These are phyloP conservation scores for Channa maculata DNA, from an alignment of 2,113 vertebrate species.

Conservation along the genomic window DNA sequence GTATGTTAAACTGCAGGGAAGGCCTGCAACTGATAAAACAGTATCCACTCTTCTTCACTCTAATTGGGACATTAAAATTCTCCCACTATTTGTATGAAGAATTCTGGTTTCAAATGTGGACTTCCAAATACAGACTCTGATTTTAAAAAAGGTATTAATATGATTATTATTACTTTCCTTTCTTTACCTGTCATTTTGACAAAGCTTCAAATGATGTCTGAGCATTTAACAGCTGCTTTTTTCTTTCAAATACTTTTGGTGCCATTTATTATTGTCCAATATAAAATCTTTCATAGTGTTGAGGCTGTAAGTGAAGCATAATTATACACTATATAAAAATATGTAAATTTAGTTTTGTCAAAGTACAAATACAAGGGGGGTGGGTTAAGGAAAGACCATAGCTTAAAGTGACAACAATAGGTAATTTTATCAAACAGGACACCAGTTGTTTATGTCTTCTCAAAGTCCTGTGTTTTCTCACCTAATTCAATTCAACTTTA, in stretches of 20 bases:
- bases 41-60: conserved; percentile 16
- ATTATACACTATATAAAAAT: not conserved
- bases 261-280: not conserved
- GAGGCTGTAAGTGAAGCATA: not conserved
- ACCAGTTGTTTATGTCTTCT: too few species aligned
- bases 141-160: not conserved
- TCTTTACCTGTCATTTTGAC: not conserved
- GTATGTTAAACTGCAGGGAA: conserved; percentile 52
- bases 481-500: too few species aligned
- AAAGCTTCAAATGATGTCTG: not conserved
- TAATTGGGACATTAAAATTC: conserved; percentile 59
- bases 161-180: not conserved
- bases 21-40: conserved; percentile 15
- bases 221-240: not conserved
- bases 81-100: not conserved
- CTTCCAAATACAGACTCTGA: not conserved
- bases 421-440: too few species aligned
- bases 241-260: not conserved
- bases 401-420: too few species aligned
- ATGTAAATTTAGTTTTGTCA: conserved; percentile 1
- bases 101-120: not conserved
- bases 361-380: too few species aligned
- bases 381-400: too few species aligned
- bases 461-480: too few species aligned
- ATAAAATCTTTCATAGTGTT: not conserved